phyloP scores from a whole-genome alignment of 1,140 invertebrate species.

The Cardiocondyla obscurior region DNA sequence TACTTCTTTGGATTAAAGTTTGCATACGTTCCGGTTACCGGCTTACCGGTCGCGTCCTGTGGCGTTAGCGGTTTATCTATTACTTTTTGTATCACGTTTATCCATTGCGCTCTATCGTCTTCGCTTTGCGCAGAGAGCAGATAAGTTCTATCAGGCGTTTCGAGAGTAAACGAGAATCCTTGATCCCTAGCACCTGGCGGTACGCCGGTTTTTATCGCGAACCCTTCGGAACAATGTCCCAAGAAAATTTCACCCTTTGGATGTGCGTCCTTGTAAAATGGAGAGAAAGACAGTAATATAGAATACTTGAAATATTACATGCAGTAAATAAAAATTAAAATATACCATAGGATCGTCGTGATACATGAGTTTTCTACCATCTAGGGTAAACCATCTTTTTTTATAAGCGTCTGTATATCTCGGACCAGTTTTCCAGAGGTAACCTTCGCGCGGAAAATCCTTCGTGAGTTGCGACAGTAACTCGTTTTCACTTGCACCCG shows the following conservation, averaged over 20 bases:
- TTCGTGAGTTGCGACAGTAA: constrained; percentile 89
- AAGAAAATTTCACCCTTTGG: constrained; percentile 96
- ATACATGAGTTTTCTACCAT: constrained; percentile 95
- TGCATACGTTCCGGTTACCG: constrained; percentile 9
- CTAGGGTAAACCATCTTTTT: constrained; percentile 94
- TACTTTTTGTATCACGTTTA: constrained; percentile 90
- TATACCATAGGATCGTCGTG: constrained; percentile 91
- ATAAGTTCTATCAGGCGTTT: constrained; percentile 92
- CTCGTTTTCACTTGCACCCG: constrained; percentile 90
- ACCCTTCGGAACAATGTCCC: constrained; percentile 90
- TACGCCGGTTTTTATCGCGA: constrained; percentile 86
- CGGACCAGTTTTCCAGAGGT: constrained; percentile 95
- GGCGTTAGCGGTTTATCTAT: constrained; percentile 90
- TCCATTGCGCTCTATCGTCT: constrained; percentile 92
- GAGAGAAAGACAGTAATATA: constrained; percentile 10
- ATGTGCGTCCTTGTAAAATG: constrained; percentile 87
- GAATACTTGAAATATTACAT: background rate
- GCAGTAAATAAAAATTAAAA: background rate
- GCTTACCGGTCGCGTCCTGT: constrained; percentile 91
- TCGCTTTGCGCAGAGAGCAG: constrained; percentile 92
- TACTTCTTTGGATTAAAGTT: background rate
- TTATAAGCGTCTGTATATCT: constrained; percentile 91
- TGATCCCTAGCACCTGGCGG: constrained; percentile 89
- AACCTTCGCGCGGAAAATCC: constrained; percentile 94
- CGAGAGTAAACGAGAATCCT: constrained; percentile 93